Evolutionary conservation across 2,888 invertebrate genomes (phyloP).

Genomic region (Papilio protenor): DNA sequence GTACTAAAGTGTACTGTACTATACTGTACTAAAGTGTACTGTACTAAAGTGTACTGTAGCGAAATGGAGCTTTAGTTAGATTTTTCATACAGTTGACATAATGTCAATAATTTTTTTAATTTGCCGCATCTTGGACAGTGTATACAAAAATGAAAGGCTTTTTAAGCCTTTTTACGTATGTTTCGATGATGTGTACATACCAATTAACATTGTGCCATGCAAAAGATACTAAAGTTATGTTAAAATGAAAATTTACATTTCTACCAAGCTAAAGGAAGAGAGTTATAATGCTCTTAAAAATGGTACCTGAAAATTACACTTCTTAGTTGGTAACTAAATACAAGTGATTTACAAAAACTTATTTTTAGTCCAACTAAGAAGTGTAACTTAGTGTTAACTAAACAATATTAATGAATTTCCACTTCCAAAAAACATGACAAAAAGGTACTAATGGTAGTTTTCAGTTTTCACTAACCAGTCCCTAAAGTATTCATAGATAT

Average conservation of each 20-base stretch:
- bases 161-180: not conserved
- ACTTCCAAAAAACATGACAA: too few species aligned
- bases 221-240: not conserved
- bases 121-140: constrained; percentile 4
- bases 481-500: too few species aligned
- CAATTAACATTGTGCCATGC: not conserved
- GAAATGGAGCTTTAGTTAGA: too few species aligned
- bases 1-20: too few species aligned
- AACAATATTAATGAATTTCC: too few species aligned
- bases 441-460: too few species aligned
- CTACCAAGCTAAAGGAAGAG: not conserved
- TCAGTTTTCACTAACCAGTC: too few species aligned
- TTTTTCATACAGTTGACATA: not conserved
- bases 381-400: too few species aligned
- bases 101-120: not conserved
- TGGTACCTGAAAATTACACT: not conserved
- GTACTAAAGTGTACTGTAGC: too few species aligned
- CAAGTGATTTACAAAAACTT: too few species aligned
- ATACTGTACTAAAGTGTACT: too few species aligned
- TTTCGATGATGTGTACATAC: not conserved
- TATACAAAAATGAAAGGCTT: constrained; percentile 18
- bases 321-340: not conserved
- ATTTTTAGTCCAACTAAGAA: too few species aligned
- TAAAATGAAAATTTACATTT: not conserved
- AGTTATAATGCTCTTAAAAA: not conserved